These are phyloP conservation scores for Cheilosia urbana DNA, from an alignment of 2,888 invertebrate genomes.

Conservation along the genomic window DNA sequence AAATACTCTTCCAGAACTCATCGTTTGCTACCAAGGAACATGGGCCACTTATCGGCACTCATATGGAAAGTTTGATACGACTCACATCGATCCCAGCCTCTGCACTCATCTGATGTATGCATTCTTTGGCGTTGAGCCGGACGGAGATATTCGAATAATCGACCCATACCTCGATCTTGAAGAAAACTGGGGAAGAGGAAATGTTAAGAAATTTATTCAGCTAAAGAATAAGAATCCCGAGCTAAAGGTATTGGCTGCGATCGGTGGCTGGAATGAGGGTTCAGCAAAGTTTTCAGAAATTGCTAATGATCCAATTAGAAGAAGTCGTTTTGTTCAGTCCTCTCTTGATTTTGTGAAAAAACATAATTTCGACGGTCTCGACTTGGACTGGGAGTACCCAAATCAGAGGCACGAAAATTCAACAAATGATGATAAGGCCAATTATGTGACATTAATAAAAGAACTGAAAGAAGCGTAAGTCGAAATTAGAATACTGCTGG, in stretches of 20 bases:
- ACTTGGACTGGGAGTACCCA: slow-evolving; percentile 87
- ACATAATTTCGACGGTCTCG: slow-evolving; percentile 85
- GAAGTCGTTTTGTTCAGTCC: slow-evolving; percentile 78
- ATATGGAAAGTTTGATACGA: slow-evolving; percentile 87
- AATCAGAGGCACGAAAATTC: slow-evolving; percentile 82
- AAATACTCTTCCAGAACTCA: slow-evolving; percentile 84
- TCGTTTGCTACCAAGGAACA: slow-evolving; percentile 91
- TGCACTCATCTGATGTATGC: slow-evolving; percentile 91
- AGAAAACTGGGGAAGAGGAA: slow-evolving; percentile 85
- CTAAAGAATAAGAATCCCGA: slow-evolving; percentile 83
- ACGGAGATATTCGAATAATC: slow-evolving; percentile 85
- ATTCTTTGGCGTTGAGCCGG: slow-evolving; percentile 87
- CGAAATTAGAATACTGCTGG: too few relatives aligned
- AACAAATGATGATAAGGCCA: slow-evolving; percentile 80
- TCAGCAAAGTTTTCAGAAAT: slow-evolving; percentile 84
- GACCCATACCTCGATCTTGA: slow-evolving; percentile 87
- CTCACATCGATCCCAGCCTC: slow-evolving; percentile 87
- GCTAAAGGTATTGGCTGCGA: slow-evolving; percentile 82
- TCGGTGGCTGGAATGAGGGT: slow-evolving; percentile 85
- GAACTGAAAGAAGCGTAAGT: slow-evolving; percentile 80
- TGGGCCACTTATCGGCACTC: slow-evolving; percentile 90
- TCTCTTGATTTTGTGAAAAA: slow-evolving; percentile 79
- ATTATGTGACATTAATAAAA: slow-evolving; percentile 79
- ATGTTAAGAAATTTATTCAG: slow-evolving; percentile 82
- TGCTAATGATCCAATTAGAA: slow-evolving; percentile 81